These are phyloP conservation scores for Alethe diademata DNA, from an alignment of 2,113 vertebrate genomes.

Conservation along the genomic window DNA sequence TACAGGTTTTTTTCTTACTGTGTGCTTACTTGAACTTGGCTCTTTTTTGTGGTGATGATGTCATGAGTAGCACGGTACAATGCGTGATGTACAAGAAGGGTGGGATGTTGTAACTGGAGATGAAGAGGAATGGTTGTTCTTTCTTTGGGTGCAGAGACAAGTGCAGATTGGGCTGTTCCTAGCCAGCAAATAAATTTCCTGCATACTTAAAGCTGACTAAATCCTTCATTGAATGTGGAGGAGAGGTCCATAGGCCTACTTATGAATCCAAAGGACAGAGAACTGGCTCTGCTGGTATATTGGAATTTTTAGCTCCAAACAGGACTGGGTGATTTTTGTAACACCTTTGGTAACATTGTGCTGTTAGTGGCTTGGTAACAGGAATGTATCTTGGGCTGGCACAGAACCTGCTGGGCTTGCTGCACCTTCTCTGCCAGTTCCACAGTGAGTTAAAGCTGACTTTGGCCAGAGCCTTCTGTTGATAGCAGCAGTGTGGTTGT, in stretches of 20 bases:
- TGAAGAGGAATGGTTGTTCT: background rate
- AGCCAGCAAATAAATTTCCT: background rate
- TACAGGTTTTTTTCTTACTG: background rate
- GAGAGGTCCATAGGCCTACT: background rate
- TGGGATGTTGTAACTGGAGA: background rate
- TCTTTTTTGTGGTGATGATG: background rate
- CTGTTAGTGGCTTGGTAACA: background rate
- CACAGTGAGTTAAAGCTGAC: background rate
- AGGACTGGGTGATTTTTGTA: background rate
- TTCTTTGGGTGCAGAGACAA: background rate
- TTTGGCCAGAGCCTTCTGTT: background rate
- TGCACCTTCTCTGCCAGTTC: background rate
- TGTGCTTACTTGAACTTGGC: background rate
- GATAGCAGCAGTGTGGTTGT: fast-evolving
- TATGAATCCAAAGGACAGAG: background rate
- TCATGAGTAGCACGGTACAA: background rate
- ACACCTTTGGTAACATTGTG: background rate
- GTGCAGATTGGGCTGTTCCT: background rate
- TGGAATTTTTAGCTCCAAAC: background rate
- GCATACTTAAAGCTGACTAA: background rate
- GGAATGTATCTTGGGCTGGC: fast-evolving
- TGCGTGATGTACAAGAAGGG: background rate
- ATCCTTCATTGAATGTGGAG: background rate
- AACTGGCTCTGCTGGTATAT: background rate
- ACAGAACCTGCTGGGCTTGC: background rate